phyloP scores from a whole-genome alignment of 2,888 invertebrate species.

The Alloplasta piceator region DNA sequence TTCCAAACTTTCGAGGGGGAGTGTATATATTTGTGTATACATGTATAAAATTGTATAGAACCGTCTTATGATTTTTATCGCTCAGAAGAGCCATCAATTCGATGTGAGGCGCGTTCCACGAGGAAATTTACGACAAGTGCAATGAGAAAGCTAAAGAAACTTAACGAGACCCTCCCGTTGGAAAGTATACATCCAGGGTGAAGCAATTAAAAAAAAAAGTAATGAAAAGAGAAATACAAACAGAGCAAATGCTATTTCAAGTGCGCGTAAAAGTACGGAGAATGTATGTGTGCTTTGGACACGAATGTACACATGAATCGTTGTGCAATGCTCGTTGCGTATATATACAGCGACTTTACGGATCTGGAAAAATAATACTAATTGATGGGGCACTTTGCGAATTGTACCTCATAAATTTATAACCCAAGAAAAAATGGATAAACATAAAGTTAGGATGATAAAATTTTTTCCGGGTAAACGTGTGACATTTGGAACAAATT shows the following conservation, averaged over 20 bases:
- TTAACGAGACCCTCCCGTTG: constrained; percentile 34
- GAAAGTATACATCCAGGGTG: not conserved
- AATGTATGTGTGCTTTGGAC: not conserved
- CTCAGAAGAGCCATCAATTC: constrained; percentile 13
- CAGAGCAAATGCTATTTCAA: not conserved
- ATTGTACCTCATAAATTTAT: no score
- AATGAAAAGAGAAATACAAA: not conserved
- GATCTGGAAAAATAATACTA: no score
- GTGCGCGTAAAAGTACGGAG: not conserved
- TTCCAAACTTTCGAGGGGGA: no score
- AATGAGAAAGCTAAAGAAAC: constrained; percentile 31
- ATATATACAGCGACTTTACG: no score
- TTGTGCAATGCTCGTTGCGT: no score
- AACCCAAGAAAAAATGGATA: no score
- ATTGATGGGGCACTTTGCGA: no score
- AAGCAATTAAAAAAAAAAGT: constrained; percentile 28
- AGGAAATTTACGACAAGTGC: constrained; percentile 24
- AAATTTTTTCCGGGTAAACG: no score
- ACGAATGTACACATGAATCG: no score
- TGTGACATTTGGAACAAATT: no score
- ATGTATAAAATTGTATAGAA: not conserved
- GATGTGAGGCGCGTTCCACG: not conserved
- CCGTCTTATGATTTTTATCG: constrained; percentile 39
- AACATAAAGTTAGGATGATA: no score
- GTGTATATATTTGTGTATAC: not conserved